A percentile compares a stretch with the other conserved stretches of the same genome.
Evolutionary conservation across 2,113 vertebrate genomes (phyloP).

Genomic region (Machaerirhynchus nigripectus): DNA sequence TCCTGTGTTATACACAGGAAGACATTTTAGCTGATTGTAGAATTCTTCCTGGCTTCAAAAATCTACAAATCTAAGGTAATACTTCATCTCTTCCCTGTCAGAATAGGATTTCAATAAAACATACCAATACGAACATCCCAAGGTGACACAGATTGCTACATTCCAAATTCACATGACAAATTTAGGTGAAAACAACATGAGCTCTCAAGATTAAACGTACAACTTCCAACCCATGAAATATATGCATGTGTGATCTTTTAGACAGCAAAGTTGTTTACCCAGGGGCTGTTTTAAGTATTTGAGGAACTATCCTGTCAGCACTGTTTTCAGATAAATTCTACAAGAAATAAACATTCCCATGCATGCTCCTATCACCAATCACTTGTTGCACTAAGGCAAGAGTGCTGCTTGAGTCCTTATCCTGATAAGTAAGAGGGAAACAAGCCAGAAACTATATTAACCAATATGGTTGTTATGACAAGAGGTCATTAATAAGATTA

Average conservation of each 20-base stretch:
- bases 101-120: background rate
- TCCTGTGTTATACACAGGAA: background rate
- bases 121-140: background rate
- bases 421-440: background rate
- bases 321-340: slow-evolving; percentile 7
- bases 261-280: slow-evolving; percentile 35
- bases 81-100: background rate
- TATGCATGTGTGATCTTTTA: slow-evolving; percentile 39
- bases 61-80: background rate
- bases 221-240: slow-evolving; percentile 25
- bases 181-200: slow-evolving; percentile 39
- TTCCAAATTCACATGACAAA: slow-evolving; percentile 55
- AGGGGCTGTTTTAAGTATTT: slow-evolving; percentile 3
- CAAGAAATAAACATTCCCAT: background rate
- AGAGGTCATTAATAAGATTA: background rate
- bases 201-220: background rate
- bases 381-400: background rate
- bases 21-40: background rate
- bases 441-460: background rate
- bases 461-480: background rate
- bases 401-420: background rate
- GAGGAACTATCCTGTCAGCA: slow-evolving; percentile 20
- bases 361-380: background rate
- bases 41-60: background rate
- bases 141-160: slow-evolving; percentile 20